phyloP scores from a whole-genome alignment of 2,888 invertebrate genomes.

The Polymixis lichenea region DNA sequence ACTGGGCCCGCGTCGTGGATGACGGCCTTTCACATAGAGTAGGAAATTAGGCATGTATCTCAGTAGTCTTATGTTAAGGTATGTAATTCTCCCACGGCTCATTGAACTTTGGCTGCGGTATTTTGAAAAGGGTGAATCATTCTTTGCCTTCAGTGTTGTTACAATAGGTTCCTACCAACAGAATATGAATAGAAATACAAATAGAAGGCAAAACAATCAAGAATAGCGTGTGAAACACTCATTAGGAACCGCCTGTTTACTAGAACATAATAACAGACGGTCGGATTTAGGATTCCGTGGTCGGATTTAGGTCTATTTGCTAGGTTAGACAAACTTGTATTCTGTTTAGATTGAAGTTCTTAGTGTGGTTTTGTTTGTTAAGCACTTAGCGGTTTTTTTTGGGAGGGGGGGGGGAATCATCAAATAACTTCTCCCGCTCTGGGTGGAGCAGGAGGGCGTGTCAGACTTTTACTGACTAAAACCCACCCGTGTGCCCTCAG shows the following conservation, averaged over 20 bases:
- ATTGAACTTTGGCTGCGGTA: background rate
- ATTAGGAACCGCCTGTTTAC: constrained; percentile 57
- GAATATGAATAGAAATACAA: constrained; percentile 16
- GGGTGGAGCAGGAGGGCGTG: no score
- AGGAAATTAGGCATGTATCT: no score
- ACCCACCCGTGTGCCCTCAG: no score
- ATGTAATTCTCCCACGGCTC: no score
- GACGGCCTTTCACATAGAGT: no score
- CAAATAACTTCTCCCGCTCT: no score
- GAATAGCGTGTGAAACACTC: constrained; percentile 49
- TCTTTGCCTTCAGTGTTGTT: background rate
- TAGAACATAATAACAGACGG: constrained; percentile 38
- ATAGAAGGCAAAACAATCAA: constrained; percentile 26
- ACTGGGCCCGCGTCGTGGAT: no score
- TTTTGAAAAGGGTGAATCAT: background rate
- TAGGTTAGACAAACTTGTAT: constrained; percentile 10
- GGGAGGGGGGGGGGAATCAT: no score
- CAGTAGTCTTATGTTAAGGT: no score
- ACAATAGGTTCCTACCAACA: background rate
- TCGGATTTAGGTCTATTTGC: constrained; percentile 9
- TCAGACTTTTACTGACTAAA: no score
- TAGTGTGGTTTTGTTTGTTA: background rate
- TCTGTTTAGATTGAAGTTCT: constrained; percentile 10
- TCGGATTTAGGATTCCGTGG: constrained; percentile 45
- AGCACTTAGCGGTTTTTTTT: no score